phyloP scores from a whole-genome alignment of 2,797 vertebrate genomes.

The Platalea minor region DNA sequence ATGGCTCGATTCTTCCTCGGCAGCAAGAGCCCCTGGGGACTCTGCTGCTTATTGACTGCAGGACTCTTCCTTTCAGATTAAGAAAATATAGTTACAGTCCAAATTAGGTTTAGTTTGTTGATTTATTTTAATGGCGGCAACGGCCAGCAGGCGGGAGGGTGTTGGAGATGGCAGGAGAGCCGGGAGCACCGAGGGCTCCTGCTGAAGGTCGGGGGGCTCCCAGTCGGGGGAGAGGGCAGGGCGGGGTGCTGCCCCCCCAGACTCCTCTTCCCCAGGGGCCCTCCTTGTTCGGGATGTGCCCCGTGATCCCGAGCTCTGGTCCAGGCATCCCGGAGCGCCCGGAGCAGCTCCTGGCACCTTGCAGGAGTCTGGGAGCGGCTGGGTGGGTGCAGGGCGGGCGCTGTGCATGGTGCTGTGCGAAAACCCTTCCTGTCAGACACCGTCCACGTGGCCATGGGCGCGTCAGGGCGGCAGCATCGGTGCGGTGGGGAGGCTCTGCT shows the following conservation, averaged over 20 bases:
- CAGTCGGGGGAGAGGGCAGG: fast-evolving
- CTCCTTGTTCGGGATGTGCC: neutral
- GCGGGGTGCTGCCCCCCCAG: neutral
- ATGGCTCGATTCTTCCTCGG: neutral
- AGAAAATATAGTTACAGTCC: neutral
- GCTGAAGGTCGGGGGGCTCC: neutral
- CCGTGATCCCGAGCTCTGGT: fast-evolving
- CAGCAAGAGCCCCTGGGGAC: slow-evolving; percentile 7
- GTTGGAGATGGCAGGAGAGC: neutral
- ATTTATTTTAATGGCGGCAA: fast-evolving
- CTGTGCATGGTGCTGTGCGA: neutral
- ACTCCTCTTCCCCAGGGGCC: neutral
- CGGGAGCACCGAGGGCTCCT: neutral
- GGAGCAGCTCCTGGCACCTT: neutral
- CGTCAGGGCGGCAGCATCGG: neutral
- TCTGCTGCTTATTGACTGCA: neutral
- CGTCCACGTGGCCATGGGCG: fast-evolving
- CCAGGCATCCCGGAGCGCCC: fast-evolving
- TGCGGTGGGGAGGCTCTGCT: neutral
- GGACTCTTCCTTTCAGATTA: neutral
- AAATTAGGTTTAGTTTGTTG: neutral
- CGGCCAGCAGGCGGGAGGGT: fast-evolving
- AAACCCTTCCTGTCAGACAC: neutral
- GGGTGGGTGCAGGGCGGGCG: fast-evolving
- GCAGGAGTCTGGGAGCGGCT: neutral